Evolutionary conservation across 2,888 invertebrate genomes (phyloP).

Genomic region (Scaptomyza caliginosa): DNA sequence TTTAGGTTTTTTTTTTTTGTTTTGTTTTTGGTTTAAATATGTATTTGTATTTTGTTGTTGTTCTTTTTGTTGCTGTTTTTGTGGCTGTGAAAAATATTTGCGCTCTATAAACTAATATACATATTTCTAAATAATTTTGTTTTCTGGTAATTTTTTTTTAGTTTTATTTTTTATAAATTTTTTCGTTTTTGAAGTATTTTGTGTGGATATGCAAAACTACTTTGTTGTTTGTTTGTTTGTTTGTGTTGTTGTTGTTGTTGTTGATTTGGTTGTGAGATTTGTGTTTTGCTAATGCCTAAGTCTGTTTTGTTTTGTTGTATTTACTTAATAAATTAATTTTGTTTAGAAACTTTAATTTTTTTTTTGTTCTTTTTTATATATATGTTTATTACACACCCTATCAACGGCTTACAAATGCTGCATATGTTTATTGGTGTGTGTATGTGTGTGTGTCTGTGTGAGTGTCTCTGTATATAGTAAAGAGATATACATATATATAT

Average conservation of each 20-base stretch:
- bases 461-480: constrained; percentile 50
- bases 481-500: constrained; percentile 43
- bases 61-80: constrained; percentile 27
- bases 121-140: constrained; percentile 51
- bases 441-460: constrained; percentile 31
- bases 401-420: constrained; percentile 32
- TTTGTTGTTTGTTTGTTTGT: constrained; percentile 79
- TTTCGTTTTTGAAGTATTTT: constrained; percentile 39
- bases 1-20: constrained; percentile 16
- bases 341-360: constrained; percentile 34
- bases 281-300: constrained; percentile 38
- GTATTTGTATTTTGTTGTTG: constrained; percentile 39
- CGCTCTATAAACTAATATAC: constrained; percentile 68
- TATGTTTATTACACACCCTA: constrained; percentile 6
- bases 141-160: constrained; percentile 22
- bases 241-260: constrained; percentile 46
- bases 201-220: constrained; percentile 82
- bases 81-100: constrained; percentile 68
- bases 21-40: constrained; percentile 51
- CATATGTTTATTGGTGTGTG: constrained; percentile 8
- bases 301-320: constrained; percentile 26
- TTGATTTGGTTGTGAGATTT: constrained; percentile 52
- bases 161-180: constrained; percentile 15
- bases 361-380: background rate
- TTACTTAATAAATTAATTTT: constrained; percentile 58